Evolutionary conservation across 2,888 invertebrate genomes (phyloP).

Genomic region (Cinara cedri): DNA sequence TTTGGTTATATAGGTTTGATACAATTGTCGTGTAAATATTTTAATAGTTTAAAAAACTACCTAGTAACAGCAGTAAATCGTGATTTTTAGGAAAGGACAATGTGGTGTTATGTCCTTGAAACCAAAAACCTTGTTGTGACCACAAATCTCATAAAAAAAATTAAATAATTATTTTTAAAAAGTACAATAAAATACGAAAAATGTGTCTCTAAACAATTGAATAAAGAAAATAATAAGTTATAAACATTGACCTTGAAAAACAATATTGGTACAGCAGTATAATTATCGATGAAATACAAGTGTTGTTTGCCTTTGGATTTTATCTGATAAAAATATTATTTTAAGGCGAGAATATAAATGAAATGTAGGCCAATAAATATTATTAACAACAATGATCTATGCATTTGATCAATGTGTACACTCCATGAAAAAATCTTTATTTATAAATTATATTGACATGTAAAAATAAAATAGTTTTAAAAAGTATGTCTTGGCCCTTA

Average conservation of each 20-base stretch:
- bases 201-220: not conserved
- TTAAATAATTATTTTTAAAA: not conserved
- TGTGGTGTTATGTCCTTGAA: slow-evolving; percentile 1
- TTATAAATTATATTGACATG: not conserved
- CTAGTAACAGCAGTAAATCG: too few species aligned
- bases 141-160: slow-evolving; percentile 16
- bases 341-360: not conserved
- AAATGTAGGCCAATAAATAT: not conserved
- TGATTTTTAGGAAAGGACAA: too few species aligned
- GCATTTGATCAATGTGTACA: too few species aligned
- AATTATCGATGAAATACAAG: slow-evolving; percentile 8
- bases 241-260: not conserved
- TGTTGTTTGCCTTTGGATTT: not conserved
- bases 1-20: too few species aligned
- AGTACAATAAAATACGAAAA: slow-evolving; percentile 1
- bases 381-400: too few species aligned
- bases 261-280: not conserved
- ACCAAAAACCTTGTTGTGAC: slow-evolving; percentile 28
- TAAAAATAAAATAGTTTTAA: not conserved
- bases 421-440: not conserved
- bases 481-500: not conserved
- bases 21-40: too few species aligned
- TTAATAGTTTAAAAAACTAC: too few species aligned
- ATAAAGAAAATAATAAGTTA: not conserved
- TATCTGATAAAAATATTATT: not conserved